Conservation (phyloP, 2,888 invertebrate genomes). For the Leptinotarsa tumamoca region DNA sequence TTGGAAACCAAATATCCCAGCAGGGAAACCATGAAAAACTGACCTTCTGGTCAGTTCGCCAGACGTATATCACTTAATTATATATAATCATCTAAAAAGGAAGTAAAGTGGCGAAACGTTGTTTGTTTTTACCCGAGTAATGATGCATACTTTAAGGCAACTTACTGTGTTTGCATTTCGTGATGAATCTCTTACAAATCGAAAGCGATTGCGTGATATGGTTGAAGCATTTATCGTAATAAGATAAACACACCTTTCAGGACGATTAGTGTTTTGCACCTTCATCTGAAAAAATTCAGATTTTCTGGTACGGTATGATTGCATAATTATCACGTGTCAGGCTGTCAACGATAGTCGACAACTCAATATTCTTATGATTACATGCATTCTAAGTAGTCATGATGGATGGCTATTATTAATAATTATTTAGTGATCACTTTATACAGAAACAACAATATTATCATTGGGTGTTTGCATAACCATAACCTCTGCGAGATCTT, state of each 20-base stretch:
- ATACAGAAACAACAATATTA: conserved; percentile 14
- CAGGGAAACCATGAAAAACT: neutral
- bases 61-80: neutral
- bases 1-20: neutral
- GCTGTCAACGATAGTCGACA: conserved; percentile 22
- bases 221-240: conserved; percentile 1
- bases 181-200: neutral
- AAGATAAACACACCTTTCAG: conserved; percentile 13
- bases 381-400: conserved; percentile 5
- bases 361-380: conserved; percentile 5
- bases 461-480: neutral
- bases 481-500: too few species aligned
- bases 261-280: conserved; percentile 18
- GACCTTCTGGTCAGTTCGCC: neutral
- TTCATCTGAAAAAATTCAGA: conserved; percentile 1
- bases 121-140: conserved; percentile 1
- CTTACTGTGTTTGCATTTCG: conserved; percentile 4
- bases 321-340: conserved; percentile 8
- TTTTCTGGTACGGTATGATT: conserved; percentile 6
- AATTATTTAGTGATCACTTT: conserved; percentile 14
- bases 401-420: conserved; percentile 11
- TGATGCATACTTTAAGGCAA: neutral
- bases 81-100: conserved; percentile 3
- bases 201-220: neutral
- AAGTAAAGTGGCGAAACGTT: conserved; percentile 4